These are phyloP conservation scores for Myoxocephalus aenaeus DNA, from an alignment of 2,797 vertebrate species.

Conservation along the genomic window DNA sequence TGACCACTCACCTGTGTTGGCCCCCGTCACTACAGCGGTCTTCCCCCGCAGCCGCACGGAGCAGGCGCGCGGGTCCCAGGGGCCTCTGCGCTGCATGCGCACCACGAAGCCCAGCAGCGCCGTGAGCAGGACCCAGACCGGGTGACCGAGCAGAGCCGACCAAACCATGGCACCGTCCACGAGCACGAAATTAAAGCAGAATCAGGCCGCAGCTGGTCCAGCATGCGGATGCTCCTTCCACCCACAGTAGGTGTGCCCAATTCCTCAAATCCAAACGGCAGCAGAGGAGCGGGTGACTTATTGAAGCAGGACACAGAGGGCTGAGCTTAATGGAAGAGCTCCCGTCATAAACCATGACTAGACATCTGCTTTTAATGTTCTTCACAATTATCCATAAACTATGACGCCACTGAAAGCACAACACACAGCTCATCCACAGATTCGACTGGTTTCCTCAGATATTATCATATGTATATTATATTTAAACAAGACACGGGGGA, in stretches of 20 bases:
- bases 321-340: no score
- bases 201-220: background rate
- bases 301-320: no score
- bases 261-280: background rate
- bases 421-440: background rate
- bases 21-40: slow-evolving; percentile 89
- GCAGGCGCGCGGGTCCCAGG: slow-evolving; percentile 83
- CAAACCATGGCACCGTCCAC: slow-evolving; percentile 46
- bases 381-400: no score
- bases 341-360: background rate
- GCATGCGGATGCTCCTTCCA: background rate
- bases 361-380: background rate
- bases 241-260: background rate
- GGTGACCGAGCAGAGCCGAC: slow-evolving; percentile 69
- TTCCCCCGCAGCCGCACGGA: slow-evolving; percentile 80
- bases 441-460: background rate
- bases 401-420: background rate
- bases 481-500: background rate
- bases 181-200: rapidly evolving
- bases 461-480: background rate
- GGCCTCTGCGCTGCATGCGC: slow-evolving; percentile 48
- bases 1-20: slow-evolving; percentile 82
- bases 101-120: slow-evolving; percentile 74
- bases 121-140: slow-evolving; percentile 76
- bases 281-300: background rate